Evolutionary conservation across 1,140 invertebrate species (phyloP).

Genomic region (Amyelois transitella): DNA sequence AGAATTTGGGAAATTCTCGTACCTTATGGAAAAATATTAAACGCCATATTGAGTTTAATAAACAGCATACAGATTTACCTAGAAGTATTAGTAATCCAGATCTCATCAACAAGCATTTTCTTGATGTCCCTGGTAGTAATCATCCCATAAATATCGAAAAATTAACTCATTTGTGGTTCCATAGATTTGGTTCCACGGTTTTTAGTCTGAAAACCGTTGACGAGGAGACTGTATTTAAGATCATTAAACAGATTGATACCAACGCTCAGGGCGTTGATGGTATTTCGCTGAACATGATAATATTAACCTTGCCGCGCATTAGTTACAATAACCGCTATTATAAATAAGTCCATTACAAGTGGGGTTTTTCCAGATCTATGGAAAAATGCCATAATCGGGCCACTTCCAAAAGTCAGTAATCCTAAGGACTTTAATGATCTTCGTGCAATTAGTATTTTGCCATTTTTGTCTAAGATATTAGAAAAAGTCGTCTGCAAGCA

Average conservation of each 20-base stretch:
- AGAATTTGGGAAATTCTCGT: no score
- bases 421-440: slow-evolving; percentile 8
- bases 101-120: slow-evolving; percentile 5
- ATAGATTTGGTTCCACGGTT: no score
- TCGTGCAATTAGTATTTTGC: slow-evolving; percentile 8
- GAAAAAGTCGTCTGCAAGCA: slow-evolving; percentile 6
- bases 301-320: slow-evolving; percentile 5
- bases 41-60: slow-evolving; percentile 4
- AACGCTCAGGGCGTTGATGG: slow-evolving; percentile 7
- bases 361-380: slow-evolving; percentile 4
- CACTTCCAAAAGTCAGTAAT: slow-evolving; percentile 5
- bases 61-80: slow-evolving; percentile 4
- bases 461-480: slow-evolving; percentile 8
- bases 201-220: slow-evolving; percentile 4
- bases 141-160: not conserved
- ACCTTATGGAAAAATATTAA: slow-evolving; percentile 2
- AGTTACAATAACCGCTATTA: slow-evolving; percentile 1
- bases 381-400: slow-evolving; percentile 8
- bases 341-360: slow-evolving; percentile 7
- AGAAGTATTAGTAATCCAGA: slow-evolving; percentile 6
- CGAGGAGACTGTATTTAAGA: not conserved
- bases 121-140: slow-evolving; percentile 3
- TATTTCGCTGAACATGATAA: slow-evolving; percentile 7
- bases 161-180: no score
- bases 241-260: slow-evolving; percentile 2